A percentile compares a stretch with the other conserved stretches of the same genome.
These are phyloP conservation scores for Acronicta alni DNA, from an alignment of 2,888 invertebrate species.

Conservation along the genomic window DNA sequence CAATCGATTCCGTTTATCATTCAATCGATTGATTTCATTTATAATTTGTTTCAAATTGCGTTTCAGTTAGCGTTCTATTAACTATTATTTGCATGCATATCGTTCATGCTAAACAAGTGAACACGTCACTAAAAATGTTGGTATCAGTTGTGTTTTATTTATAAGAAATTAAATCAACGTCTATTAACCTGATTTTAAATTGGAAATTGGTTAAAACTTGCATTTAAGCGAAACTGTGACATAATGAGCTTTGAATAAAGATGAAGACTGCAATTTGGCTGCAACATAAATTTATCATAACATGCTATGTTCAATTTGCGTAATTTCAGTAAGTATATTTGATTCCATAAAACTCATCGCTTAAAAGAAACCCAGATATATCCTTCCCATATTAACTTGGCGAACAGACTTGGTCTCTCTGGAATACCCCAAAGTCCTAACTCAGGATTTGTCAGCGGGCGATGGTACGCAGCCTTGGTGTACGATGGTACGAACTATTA, in stretches of 20 bases:
- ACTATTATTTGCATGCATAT: constrained; percentile 49
- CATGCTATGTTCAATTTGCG: too few relatives aligned
- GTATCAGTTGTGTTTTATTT: constrained; percentile 35
- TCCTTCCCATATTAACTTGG: too few relatives aligned
- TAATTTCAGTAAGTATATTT: too few relatives aligned
- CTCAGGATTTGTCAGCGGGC: too few relatives aligned
- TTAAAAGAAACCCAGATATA: too few relatives aligned
- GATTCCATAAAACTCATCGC: too few relatives aligned
- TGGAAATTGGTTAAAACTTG: constrained; percentile 32
- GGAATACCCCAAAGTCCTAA: too few relatives aligned
- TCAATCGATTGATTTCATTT: constrained; percentile 48
- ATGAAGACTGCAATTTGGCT: constrained; percentile 19
- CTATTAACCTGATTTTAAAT: constrained; percentile 27
- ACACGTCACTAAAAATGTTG: constrained; percentile 35
- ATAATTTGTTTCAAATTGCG: constrained; percentile 49
- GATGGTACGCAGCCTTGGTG: too few relatives aligned
- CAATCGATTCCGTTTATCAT: constrained; percentile 47
- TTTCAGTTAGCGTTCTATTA: constrained; percentile 47
- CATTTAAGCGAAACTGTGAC: constrained; percentile 30
- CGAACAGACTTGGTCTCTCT: too few relatives aligned
- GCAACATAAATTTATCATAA: too few relatives aligned
- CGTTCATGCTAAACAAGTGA: constrained; percentile 29
- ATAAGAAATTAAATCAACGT: constrained; percentile 44
- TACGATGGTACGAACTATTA: too few relatives aligned
- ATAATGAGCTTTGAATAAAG: constrained; percentile 46